Percentiles rank a stretch among this genome's conserved stretches.
Conservation (phyloP, 2,888 invertebrate genomes). For the Ptilodon capucinus region DNA sequence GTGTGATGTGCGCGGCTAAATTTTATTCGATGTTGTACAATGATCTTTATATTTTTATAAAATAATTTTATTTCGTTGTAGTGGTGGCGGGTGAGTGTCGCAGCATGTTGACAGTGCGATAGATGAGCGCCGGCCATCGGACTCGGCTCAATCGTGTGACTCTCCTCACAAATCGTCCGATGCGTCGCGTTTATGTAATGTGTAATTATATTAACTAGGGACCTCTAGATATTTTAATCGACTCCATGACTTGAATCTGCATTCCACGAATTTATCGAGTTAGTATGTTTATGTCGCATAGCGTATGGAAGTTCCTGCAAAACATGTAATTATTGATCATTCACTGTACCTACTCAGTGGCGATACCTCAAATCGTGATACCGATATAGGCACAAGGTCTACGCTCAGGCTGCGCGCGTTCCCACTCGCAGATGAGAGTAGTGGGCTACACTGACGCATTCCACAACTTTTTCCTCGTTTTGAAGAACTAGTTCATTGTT, state of each 20-base stretch:
- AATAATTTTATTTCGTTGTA: slow-evolving; percentile 7
- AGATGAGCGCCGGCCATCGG: background rate
- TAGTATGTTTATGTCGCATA: slow-evolving; percentile 22
- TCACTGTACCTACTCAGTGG: too few species aligned
- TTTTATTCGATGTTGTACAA: slow-evolving; percentile 26
- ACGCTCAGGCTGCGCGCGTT: too few species aligned
- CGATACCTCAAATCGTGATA: too few species aligned
- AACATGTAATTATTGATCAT: too few species aligned
- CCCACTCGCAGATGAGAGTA: too few species aligned
- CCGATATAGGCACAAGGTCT: too few species aligned
- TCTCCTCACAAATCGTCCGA: background rate
- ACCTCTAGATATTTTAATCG: background rate
- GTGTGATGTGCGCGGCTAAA: slow-evolving; percentile 14
- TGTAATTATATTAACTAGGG: too few species aligned
- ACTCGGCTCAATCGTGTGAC: background rate
- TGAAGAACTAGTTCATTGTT: too few species aligned
- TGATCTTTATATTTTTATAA: slow-evolving; percentile 30
- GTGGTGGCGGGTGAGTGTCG: slow-evolving; percentile 1
- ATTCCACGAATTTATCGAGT: slow-evolving; percentile 61
- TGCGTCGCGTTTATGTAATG: background rate
- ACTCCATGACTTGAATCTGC: slow-evolving; percentile 73
- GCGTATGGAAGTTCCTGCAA: too few species aligned
- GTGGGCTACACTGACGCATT: too few species aligned
- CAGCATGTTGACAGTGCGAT: background rate
- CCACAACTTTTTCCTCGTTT: too few species aligned